Evolutionary conservation across 30 jellyfish, hydroid and myxozoan genomes (phyloP).

Genomic region (Kudoa iwatai): DNA sequence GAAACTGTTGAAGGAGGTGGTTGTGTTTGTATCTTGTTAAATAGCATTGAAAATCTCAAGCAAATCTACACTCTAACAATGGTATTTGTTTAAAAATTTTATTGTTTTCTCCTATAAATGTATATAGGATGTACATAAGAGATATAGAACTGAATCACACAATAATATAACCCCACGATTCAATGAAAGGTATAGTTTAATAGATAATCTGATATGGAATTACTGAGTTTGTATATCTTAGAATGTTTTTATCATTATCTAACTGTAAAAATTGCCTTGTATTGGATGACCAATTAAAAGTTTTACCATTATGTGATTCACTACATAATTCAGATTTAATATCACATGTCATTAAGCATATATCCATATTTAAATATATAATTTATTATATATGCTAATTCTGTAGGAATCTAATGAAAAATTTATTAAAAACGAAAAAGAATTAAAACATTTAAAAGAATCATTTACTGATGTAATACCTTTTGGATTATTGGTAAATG

Average conservation of each 20-base stretch:
- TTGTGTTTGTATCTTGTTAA: conserved; percentile 25
- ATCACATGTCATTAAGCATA: too few relatives aligned
- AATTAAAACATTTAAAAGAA: conserved; percentile 30
- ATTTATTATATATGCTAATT: neutral
- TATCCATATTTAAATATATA: too few relatives aligned
- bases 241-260: conserved; percentile 31
- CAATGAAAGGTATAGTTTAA: neutral
- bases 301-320: conserved; percentile 42
- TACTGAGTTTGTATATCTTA: conserved; percentile 1
- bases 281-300: conserved; percentile 40
- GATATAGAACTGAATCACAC: too few relatives aligned
- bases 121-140: too few relatives aligned
- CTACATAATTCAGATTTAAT: too few relatives aligned
- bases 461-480: conserved; percentile 81
- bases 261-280: conserved; percentile 45
- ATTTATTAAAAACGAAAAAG: conserved; percentile 15
- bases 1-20: conserved; percentile 99
- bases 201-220: neutral
- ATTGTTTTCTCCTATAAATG: too few relatives aligned
- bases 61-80: conserved; percentile 61
- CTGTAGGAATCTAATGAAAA: conserved; percentile 11
- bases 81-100: too few relatives aligned
- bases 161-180: too few relatives aligned
- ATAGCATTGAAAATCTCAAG: conserved; percentile 24
- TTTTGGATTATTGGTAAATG: conserved; percentile 28